Conservation (phyloP, 2,797 vertebrate genomes). For the Allobates femoralis region DNA sequence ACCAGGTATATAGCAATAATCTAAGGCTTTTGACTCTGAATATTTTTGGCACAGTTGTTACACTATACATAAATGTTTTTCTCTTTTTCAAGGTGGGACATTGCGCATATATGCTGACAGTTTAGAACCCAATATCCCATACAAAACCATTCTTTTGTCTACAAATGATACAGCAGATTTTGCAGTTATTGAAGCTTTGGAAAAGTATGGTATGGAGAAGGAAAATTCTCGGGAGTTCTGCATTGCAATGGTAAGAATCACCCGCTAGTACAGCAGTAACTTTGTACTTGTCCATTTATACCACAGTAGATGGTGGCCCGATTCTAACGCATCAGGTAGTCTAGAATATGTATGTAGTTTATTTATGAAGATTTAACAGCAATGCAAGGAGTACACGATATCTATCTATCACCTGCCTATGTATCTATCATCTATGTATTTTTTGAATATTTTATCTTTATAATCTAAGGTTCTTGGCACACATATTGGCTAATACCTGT, state of each 20-base stretch:
- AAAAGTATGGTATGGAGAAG: conserved; percentile 96
- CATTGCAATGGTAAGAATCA: conserved; percentile 86
- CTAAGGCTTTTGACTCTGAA: not conserved
- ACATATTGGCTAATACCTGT: too few species aligned
- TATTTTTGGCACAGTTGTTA: not conserved
- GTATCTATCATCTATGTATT: too few species aligned
- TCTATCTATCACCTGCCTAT: too few species aligned
- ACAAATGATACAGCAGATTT: conserved; percentile 94
- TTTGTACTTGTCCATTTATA: not conserved
- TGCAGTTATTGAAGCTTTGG: conserved; percentile 93
- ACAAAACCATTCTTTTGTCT: conserved; percentile 96
- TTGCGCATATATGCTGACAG: conserved; percentile 96
- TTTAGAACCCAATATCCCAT: conserved; percentile 96
- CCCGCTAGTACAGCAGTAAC: not conserved
- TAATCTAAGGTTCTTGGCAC: too few species aligned
- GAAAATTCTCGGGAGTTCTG: conserved; percentile 96
- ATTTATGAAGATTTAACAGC: too few species aligned
- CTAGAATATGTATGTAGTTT: too few species aligned
- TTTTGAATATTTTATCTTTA: too few species aligned
- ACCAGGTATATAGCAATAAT: not conserved
- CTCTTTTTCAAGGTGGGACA: conserved; percentile 83
- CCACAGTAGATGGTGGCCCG: too few species aligned
- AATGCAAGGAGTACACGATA: too few species aligned
- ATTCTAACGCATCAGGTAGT: too few species aligned
- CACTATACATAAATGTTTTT: not conserved